Evolutionary conservation across 2,888 invertebrate genomes (phyloP), one percentile per base, ranked within the genome.

Genomic region (Lochmaea capreae): DNA sequence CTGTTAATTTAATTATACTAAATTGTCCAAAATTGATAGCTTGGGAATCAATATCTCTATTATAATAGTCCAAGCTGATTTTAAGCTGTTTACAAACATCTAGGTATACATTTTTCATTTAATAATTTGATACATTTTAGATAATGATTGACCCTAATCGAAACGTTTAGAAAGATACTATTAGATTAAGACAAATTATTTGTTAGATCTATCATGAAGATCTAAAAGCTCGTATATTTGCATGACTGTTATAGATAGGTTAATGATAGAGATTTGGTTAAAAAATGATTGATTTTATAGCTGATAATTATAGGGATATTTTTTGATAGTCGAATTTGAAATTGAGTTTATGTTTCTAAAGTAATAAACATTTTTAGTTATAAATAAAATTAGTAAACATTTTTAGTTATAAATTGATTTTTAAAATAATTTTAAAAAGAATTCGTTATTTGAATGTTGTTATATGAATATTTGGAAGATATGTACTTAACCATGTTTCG

Each of bases 1-100:
- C 49, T 62, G 49, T 61, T 68, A 68, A 68, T 68, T 61, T 68
- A 67, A 68, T 68, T 68, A 61, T 26, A 49, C 33, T 12, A 59
- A 68, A 46, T 68, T 43, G 14, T 46, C 16, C 49, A n/a, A 68
- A 68, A 68, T 68, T 62, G 68, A 49, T 62, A 62, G 68, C 2
- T 62, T 39, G 12, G 39, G 26, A 68, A 68, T 33, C 26, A 26
- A 33, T 61, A 65, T 61, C 61, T 62, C 43, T 42, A 42, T 39
- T 62, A 62, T 62, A 63, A 63, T 63, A n/a, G 43, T 12, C 62
- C 12, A 8, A 43, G 16, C 6, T 42, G 16, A 62, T 62, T 62
- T 62, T 62, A 12, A 43, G 26, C 16, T 43, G 18, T 43, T 63
- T 18, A 63, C 33, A 62, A 62, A 62, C 62, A 42, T 62, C 42